These are phyloP conservation scores for Oncorhynchus nerka DNA, from an alignment of 2,113 vertebrate genomes.

Conservation along the genomic window DNA sequence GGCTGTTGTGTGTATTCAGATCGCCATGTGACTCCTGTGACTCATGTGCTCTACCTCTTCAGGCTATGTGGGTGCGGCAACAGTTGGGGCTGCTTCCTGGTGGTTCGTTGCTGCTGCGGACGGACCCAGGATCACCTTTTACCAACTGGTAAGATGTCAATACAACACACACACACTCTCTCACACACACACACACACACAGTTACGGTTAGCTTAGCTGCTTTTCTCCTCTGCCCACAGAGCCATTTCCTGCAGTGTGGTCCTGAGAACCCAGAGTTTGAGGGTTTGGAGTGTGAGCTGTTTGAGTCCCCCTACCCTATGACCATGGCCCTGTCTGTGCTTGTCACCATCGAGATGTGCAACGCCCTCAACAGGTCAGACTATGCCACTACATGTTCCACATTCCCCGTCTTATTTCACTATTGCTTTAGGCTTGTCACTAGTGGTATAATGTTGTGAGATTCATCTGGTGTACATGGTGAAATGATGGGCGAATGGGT, in stretches of 20 bases:
- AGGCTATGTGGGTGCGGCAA: constrained; percentile 96
- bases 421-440: too few relatives aligned
- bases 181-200: background rate
- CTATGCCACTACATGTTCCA: background rate
- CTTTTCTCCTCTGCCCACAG: constrained; percentile 50
- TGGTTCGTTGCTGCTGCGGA: constrained; percentile 98
- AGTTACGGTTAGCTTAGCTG: background rate
- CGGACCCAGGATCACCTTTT: constrained; percentile 89
- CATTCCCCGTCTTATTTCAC: background rate
- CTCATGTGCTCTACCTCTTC: constrained; percentile 20
- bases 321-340: constrained; percentile 98
- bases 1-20: background rate
- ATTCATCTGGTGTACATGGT: too few relatives aligned
- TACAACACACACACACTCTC: background rate
- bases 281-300: constrained; percentile 83
- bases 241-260: constrained; percentile 97
- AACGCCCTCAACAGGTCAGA: constrained; percentile 97
- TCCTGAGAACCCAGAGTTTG: constrained; percentile 88
- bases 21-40: too few relatives aligned
- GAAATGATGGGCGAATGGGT: too few relatives aligned
- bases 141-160: constrained; percentile 85
- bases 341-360: constrained; percentile 99
- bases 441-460: too few relatives aligned
- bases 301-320: constrained; percentile 97
- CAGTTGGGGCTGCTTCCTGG: constrained; percentile 96